phyloP scores from a whole-genome alignment of 2,113 vertebrate species.

The Oenanthe oenanthe region DNA sequence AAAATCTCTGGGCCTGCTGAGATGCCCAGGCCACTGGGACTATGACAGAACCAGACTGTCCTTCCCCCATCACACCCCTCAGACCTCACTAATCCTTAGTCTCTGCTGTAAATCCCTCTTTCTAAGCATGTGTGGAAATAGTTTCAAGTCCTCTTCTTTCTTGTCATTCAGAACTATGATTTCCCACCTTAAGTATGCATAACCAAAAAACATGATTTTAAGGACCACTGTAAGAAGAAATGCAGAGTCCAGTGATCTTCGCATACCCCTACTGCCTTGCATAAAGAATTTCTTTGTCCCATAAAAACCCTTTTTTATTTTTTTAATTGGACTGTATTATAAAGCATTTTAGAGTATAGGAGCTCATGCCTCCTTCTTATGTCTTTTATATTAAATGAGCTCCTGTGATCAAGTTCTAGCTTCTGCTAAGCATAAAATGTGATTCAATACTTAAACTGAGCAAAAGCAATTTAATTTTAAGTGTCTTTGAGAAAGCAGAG shows the following conservation, averaged over 20 bases:
- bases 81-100: background rate
- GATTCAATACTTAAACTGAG: conserved; percentile 18
- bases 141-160: background rate
- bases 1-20: background rate
- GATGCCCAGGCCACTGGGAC: too few species aligned
- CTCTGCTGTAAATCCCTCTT: background rate
- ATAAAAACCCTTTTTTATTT: background rate
- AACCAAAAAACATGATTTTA: conserved; percentile 17
- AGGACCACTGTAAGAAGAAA: background rate
- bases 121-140: background rate
- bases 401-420: conserved; percentile 17
- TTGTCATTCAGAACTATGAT: background rate
- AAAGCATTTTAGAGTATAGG: background rate
- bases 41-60: background rate
- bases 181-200: background rate
- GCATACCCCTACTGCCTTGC: background rate
- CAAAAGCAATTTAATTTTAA: conserved; percentile 35
- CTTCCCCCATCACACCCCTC: background rate
- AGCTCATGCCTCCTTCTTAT: background rate
- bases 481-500: background rate
- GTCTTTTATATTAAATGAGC: conserved; percentile 2
- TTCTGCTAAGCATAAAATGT: conserved; percentile 7
- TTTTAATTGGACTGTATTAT: background rate
- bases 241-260: conserved; percentile 17
- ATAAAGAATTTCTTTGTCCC: conserved; percentile 24